Base-by-base conservation (phyloP, 1,140 invertebrate species). In the Drosophila ogumai region DNA sequence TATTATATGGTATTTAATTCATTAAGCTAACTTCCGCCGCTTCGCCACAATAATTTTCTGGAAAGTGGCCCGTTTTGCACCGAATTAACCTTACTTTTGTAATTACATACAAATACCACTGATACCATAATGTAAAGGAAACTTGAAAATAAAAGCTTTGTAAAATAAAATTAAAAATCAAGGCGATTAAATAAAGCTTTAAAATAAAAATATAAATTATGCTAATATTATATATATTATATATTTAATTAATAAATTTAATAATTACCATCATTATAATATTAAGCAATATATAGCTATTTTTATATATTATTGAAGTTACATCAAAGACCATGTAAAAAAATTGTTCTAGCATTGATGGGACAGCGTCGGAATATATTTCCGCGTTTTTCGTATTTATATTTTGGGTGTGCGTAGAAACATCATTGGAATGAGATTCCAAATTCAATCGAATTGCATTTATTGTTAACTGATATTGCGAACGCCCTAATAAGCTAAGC, bases 241-340 rank as follows among this genome's bases (percentile, higher is more conserved):
- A 22, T 22, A 22, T 1, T 22, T 0, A 15, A 34, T 19, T 22
- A 3, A 19, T 15, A 10, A 8, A 25, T 34, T 43, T 38, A 10
- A n/a, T 57, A 92, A 93, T 94, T 93, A 97, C 97, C 98, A 98
- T 98, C 97, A 98, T 98, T 17, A 97, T 95, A 56, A 98, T 97
- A 79, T 98, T 96, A 1, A 97, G 96, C 9, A 95, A 95, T 55
- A 98, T 95, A 91, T 98, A 98, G 41, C 97, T 97, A 32, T 97
- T 97, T 82, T 95, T 95, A 69, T 96, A 95, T 54, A 97, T 94
- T 43, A 97, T 93, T 69, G 95, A 94, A 17, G 96, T 94, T 5
- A 96, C 90, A 32, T 95, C 94, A 58, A 94, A 94, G 13, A 96
- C 79, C 38, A 94, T 94, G 93, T 94, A 95, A 36, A 96, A 93